phyloP scores from a whole-genome alignment of 2,113 vertebrate species.

The Tragelaphus buxtoni region DNA sequence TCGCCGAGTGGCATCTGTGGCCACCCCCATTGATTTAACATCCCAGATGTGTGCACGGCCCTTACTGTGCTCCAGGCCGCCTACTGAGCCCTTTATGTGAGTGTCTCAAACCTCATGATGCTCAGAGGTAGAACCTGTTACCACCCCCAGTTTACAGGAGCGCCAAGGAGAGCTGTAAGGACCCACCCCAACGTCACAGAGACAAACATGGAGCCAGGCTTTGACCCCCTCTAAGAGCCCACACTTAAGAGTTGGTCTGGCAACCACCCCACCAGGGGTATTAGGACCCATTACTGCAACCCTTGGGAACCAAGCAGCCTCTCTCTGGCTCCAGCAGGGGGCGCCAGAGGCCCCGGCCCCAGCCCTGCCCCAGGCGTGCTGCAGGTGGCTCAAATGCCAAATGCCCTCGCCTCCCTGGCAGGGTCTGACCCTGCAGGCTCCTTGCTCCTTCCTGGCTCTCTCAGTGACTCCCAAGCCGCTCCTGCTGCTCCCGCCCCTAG shows the following conservation, averaged over 20 bases:
- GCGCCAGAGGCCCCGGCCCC: neutral
- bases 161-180: neutral
- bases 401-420: neutral
- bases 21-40: neutral
- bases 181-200: neutral
- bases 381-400: neutral
- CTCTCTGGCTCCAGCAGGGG: constrained; percentile 31
- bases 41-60: accelerated
- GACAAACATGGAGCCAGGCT: too few species aligned
- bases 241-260: neutral
- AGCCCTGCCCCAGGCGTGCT: neutral
- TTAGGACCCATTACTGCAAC: accelerated
- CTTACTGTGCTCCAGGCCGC: neutral
- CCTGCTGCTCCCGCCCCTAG: neutral
- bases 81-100: accelerated
- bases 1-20: neutral
- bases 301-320: neutral
- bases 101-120: neutral
- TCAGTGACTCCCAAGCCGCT: neutral
- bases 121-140: neutral
- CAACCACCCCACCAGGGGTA: accelerated
- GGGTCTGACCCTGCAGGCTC: neutral
- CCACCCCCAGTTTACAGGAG: neutral
- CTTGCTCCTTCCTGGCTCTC: neutral
- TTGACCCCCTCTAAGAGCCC: neutral